Base-by-base conservation (phyloP, 2,888 invertebrate species). In the Macrosiphum euphorbiae region DNA sequence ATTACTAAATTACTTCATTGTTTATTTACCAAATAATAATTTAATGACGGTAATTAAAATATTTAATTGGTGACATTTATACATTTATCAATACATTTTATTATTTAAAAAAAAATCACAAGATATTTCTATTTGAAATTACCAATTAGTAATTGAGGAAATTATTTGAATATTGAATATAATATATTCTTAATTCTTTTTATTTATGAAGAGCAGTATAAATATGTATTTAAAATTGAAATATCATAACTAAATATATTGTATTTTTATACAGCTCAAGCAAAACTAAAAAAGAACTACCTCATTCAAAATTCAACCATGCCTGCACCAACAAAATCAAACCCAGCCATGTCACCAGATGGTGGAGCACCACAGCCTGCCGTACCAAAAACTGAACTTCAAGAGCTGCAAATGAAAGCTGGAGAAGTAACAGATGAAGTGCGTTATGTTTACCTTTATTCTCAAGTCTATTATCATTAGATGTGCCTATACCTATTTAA, bases 371-470 rank as follows among this genome's bases (percentile, higher is more conserved):
- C 96, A 96, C 89, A 90, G 95, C 97, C 97, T 96, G 97, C 97
- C 94, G 97, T 97, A 95, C 98, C 98, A 94, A 97, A 97, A 96
- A 98, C 98, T 95, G 98, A 98, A 96, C 97, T 98, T 95, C 98
- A 98, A 96, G 98, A 98, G 96, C 96, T 98, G 95, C 98, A 98
- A 96, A 97, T 98, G 96, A 97, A 97, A 96, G 96, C 98, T 95
- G 98, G 97, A 95, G 97, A 98, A 96, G 97, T 97, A 95, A 98
- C 98, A 95, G 98, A 98, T 97, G 98, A 98, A 96, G 98, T 98
- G 96, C 96, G 97, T 96, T 92, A 94, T 28, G 41, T 91, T 94
- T 94, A 41, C 86, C 0, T 88, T 90, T 52, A 28, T 41, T 87
- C 26, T 16, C 55, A 85, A 47, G 3, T 28, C 26, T 44, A 55